phyloP scores from a whole-genome alignment of 1,140 invertebrate species.

The Tetragonula clypearis region DNA sequence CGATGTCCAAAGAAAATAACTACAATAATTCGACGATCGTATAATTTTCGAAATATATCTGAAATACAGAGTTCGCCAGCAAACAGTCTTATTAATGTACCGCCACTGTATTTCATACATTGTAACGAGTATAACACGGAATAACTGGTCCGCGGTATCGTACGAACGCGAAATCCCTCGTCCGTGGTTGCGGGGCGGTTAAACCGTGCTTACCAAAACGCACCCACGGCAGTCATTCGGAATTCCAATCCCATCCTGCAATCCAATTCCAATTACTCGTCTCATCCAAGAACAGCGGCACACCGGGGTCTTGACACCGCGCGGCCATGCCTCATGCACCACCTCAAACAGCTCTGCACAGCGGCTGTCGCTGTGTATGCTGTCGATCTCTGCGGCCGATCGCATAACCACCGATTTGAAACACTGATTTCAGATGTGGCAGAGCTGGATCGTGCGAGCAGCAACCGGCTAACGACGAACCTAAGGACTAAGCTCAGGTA shows the following conservation, averaged over 20 bases:
- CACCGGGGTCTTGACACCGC: neutral
- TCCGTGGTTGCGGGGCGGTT: too few relatives aligned
- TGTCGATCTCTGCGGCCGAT: too few relatives aligned
- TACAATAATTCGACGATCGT: too few relatives aligned
- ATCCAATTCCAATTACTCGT: neutral
- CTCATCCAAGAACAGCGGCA: neutral
- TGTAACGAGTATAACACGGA: too few relatives aligned
- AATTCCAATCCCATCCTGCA: neutral
- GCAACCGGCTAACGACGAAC: constrained; percentile 2
- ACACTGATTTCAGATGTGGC: constrained; percentile 39
- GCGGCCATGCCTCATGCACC: neutral
- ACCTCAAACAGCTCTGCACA: neutral
- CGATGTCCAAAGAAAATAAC: too few relatives aligned
- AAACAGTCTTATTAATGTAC: too few relatives aligned
- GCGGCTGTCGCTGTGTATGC: neutral
- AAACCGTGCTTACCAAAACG: neutral
- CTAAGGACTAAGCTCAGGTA: neutral
- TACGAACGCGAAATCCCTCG: too few relatives aligned
- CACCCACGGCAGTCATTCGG: neutral
- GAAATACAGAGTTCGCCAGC: too few relatives aligned
- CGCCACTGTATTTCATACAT: too few relatives aligned
- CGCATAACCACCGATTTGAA: neutral
- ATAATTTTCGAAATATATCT: too few relatives aligned
- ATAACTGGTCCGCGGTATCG: too few relatives aligned
- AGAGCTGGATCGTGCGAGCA: constrained; percentile 1